phyloP scores from a whole-genome alignment of 2,797 vertebrate species.

The Syndactyla subalaris region DNA sequence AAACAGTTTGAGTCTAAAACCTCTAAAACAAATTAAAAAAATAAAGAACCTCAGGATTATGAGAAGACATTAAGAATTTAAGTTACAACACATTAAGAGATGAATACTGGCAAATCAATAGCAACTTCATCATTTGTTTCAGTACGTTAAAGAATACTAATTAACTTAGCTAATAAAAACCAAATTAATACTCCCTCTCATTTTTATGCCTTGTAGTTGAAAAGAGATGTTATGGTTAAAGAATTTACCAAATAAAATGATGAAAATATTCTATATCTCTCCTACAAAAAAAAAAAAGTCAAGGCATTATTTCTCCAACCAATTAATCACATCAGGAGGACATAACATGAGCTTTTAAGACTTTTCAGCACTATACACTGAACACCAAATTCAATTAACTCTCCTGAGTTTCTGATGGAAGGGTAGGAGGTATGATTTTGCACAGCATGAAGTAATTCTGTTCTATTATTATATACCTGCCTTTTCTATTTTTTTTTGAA shows the following conservation, averaged over 20 bases:
- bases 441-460: neutral
- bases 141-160: neutral
- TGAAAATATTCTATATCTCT: neutral
- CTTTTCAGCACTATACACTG: neutral
- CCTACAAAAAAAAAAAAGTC: neutral
- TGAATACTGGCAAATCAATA: neutral
- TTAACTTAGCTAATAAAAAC: neutral
- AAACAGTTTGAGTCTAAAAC: neutral
- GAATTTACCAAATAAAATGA: neutral
- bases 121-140: neutral
- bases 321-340: constrained; percentile 39
- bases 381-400: neutral
- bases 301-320: neutral
- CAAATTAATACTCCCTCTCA: neutral
- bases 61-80: neutral
- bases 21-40: no score
- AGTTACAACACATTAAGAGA: neutral
- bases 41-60: neutral
- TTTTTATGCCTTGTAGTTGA: neutral
- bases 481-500: neutral
- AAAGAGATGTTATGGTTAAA: neutral
- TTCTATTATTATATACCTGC: neutral
- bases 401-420: neutral
- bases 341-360: neutral
- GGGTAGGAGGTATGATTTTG: neutral